Percentiles rank a stretch among this genome's conserved stretches.
Evolutionary conservation across 2,888 invertebrate species (phyloP).

Genomic region (Tigriopus californicus): DNA sequence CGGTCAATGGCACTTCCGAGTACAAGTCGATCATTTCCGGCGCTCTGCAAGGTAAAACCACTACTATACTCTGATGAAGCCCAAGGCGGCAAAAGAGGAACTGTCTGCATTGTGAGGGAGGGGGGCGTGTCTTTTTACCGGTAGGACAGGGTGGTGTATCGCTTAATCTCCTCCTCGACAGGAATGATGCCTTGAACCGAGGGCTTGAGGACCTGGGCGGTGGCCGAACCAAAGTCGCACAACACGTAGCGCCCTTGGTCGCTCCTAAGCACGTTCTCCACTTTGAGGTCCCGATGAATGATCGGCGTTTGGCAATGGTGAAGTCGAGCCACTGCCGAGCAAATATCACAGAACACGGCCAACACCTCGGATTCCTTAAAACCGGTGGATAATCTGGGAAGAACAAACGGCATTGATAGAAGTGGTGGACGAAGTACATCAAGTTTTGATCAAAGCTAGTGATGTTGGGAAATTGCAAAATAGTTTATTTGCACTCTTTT

Average conservation of each 20-base stretch:
- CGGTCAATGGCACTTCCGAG: conserved; percentile 56
- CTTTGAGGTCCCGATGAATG: conserved; percentile 77
- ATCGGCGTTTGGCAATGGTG: conserved; percentile 85
- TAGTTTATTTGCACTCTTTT: too few relatives aligned
- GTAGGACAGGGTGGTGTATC: conserved; percentile 72
- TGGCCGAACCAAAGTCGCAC: conserved; percentile 86
- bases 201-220: conserved; percentile 51
- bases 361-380: conserved; percentile 56
- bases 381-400: conserved; percentile 41
- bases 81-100: too few relatives aligned
- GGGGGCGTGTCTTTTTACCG: too few relatives aligned
- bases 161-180: conserved; percentile 68
- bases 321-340: conserved; percentile 69
- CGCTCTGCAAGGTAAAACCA: conserved; percentile 27
- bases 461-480: too few relatives aligned
- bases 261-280: conserved; percentile 64
- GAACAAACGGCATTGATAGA: too few relatives aligned
- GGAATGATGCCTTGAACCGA: conserved; percentile 42
- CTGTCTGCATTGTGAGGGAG: too few relatives aligned
- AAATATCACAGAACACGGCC: conserved; percentile 73
- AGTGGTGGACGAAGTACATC: too few relatives aligned
- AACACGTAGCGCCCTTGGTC: conserved; percentile 59
- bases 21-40: conserved; percentile 90
- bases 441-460: too few relatives aligned
- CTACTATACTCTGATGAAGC: too few relatives aligned